phyloP scores from a whole-genome alignment of 2,113 vertebrate genomes.

The Tachysurus fulvidraco region DNA sequence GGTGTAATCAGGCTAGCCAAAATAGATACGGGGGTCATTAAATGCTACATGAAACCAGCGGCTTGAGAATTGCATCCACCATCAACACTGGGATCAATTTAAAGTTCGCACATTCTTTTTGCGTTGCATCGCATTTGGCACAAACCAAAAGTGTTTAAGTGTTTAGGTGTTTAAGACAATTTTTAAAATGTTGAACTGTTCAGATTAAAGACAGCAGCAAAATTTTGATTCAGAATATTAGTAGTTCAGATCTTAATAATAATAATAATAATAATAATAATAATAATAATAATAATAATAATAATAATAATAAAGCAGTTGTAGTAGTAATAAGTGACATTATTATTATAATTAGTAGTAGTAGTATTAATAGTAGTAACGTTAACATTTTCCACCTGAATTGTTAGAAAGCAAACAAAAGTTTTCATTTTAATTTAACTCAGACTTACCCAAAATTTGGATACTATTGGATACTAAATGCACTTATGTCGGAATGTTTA shows the following conservation, averaged over 20 bases:
- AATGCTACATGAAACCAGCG: conserved; percentile 19
- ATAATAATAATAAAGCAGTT: background rate
- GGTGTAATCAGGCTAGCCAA: conserved; percentile 11
- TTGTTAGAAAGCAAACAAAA: background rate
- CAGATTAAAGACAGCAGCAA: background rate
- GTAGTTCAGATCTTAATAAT: background rate
- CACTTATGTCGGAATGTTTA: background rate
- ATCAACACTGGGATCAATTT: background rate
- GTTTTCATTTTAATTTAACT: background rate
- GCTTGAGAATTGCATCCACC: background rate
- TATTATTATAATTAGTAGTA: background rate
- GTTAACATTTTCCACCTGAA: background rate
- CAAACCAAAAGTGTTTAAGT: background rate
- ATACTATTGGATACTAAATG: background rate
- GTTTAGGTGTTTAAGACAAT: background rate
- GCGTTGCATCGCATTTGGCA: background rate
- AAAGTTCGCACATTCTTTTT: background rate
- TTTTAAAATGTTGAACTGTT: background rate
- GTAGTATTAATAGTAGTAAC: background rate
- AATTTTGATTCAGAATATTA: background rate
- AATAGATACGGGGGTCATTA: conserved; percentile 29
- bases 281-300: background rate
- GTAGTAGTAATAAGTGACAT: background rate
- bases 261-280: conserved; percentile 4
- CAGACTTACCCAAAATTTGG: background rate